These are phyloP conservation scores for Arnoldichthys spilopterus DNA, from an alignment of 2,797 vertebrate species.

Conservation along the genomic window DNA sequence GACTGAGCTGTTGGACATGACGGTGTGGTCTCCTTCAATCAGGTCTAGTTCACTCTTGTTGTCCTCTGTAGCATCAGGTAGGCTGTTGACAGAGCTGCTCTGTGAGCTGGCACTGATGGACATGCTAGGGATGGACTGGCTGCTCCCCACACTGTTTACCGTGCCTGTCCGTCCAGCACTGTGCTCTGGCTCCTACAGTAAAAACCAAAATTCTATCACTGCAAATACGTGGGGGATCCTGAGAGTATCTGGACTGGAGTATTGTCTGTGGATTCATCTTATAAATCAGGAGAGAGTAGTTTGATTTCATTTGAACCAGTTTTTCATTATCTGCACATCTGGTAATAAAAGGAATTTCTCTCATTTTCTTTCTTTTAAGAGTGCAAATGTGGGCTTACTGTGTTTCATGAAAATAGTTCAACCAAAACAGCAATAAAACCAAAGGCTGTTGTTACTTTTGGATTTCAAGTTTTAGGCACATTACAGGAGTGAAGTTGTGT, in stretches of 20 bases:
- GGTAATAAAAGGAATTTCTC: too few species aligned
- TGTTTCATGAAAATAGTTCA: too few species aligned
- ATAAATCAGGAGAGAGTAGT: background rate
- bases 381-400: too few species aligned
- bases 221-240: background rate
- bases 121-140: slow-evolving; percentile 99
- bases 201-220: slow-evolving; percentile 11
- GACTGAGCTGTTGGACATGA: slow-evolving; percentile 98
- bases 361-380: too few species aligned
- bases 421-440: too few species aligned
- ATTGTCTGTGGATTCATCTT: background rate
- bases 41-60: slow-evolving; percentile 95
- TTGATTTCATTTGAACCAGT: background rate
- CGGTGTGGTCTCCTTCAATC: slow-evolving; percentile 96
- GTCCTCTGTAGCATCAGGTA: slow-evolving; percentile 88
- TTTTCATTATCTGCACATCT: background rate
- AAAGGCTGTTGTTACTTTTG: too few species aligned
- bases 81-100: slow-evolving; percentile 99
- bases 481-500: too few species aligned
- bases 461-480: too few species aligned
- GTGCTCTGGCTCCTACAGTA: slow-evolving; percentile 90
- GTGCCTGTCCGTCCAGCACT: slow-evolving; percentile 91
- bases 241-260: background rate
- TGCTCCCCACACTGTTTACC: slow-evolving; percentile 97
- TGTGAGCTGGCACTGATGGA: slow-evolving; percentile 99